These are phyloP conservation scores for Sebastes steindachneri DNA, from an alignment of 2,797 vertebrate species.

Conservation along the genomic window DNA sequence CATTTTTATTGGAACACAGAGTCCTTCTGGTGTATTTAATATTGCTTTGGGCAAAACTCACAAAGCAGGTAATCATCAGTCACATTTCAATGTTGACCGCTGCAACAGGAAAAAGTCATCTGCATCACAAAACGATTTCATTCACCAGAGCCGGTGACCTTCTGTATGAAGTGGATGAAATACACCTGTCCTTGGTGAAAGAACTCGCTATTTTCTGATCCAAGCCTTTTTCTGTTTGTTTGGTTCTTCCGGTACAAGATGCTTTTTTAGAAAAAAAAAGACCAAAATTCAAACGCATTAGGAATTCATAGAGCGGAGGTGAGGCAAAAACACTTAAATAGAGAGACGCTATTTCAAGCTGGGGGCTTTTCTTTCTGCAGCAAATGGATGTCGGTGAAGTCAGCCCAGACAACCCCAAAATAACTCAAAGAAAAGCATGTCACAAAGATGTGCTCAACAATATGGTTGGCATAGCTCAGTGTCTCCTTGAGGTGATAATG, in stretches of 20 bases:
- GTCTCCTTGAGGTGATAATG: constrained; percentile 50
- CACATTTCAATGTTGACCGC: background rate
- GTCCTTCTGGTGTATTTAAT: background rate
- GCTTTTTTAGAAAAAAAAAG: constrained; percentile 26
- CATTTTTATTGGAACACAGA: constrained; percentile 6
- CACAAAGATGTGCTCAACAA: constrained; percentile 22
- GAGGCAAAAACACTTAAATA: constrained; percentile 63
- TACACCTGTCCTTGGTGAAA: constrained; percentile 21
- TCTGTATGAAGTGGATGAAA: constrained; percentile 10
- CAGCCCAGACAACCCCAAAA: constrained; percentile 61
- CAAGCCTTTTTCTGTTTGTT: constrained; percentile 39
- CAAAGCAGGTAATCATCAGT: constrained; percentile 10
- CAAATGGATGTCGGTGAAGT: constrained; percentile 70
- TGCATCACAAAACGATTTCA: constrained; percentile 6
- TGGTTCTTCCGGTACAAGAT: constrained; percentile 38
- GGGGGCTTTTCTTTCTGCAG: constrained; percentile 46
- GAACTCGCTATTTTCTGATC: constrained; percentile 9
- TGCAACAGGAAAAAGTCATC: background rate
- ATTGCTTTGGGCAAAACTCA: background rate
- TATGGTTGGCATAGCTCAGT: constrained; percentile 26
- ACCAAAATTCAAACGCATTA: constrained; percentile 55
- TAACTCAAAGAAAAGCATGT: constrained; percentile 55
- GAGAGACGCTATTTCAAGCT: constrained; percentile 68
- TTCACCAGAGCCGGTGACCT: background rate
- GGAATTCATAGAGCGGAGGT: constrained; percentile 64